Conservation (phyloP, 2,888 invertebrate genomes). For the Polietes domitor region DNA sequence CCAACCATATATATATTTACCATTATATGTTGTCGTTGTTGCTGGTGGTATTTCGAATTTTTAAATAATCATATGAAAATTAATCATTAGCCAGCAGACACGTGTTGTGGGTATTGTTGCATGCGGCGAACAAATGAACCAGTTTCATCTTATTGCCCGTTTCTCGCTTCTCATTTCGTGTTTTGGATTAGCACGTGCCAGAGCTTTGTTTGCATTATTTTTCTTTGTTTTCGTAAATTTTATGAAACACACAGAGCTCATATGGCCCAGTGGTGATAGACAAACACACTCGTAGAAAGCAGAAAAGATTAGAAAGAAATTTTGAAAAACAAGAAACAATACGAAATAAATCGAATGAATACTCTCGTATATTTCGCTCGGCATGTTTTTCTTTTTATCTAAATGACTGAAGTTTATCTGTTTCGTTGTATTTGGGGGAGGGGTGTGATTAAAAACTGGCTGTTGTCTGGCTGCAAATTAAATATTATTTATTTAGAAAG, state of each 20-base stretch:
- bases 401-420: slow-evolving; percentile 53
- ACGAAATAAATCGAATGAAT: no score
- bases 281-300: slow-evolving; percentile 32
- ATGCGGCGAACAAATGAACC: slow-evolving; percentile 20
- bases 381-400: slow-evolving; percentile 42
- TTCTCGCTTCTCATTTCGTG: no score
- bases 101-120: slow-evolving; percentile 29
- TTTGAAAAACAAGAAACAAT: slow-evolving; percentile 6
- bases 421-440: slow-evolving; percentile 30
- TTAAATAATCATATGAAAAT: neutral
- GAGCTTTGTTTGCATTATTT: slow-evolving; percentile 4
- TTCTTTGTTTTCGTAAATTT: neutral
- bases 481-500: slow-evolving; percentile 55
- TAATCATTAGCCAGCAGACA: slow-evolving; percentile 12
- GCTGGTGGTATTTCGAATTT: neutral
- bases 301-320: slow-evolving; percentile 34
- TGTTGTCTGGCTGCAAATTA: slow-evolving; percentile 39
- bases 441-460: slow-evolving; percentile 46
- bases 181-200: slow-evolving; percentile 56
- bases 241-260: neutral
- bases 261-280: slow-evolving; percentile 2
- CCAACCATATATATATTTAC: no score
- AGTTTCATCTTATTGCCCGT: slow-evolving; percentile 2
- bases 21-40: neutral
- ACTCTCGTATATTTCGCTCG: neutral